Conservation (phyloP, 2,797 vertebrate genomes). For the Alcedo atthis region DNA sequence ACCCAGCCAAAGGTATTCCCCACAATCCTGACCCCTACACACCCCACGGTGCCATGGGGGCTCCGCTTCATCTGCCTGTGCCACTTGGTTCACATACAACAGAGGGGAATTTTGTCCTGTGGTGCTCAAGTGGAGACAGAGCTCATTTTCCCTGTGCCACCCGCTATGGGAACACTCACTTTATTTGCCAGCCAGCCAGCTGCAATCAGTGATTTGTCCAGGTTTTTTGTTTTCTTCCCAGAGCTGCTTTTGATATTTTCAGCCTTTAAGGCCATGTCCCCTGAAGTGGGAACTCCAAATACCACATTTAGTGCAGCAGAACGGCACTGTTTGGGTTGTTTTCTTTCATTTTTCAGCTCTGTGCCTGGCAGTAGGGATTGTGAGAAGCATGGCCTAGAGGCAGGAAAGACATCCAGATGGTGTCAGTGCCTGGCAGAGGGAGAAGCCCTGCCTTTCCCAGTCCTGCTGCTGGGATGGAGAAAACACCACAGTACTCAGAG, state of each 20-base stretch:
- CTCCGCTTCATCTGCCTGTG: accelerated
- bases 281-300: background rate
- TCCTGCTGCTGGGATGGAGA: background rate
- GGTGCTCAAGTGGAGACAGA: accelerated
- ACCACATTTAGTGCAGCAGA: background rate
- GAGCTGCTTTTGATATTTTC: background rate
- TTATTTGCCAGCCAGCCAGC: background rate
- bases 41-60: accelerated
- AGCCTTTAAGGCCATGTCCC: background rate
- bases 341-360: background rate
- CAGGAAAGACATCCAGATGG: background rate
- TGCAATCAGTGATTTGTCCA: background rate
- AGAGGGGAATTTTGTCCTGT: background rate
- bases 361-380: background rate
- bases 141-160: background rate
- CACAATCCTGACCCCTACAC: background rate
- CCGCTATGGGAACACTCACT: background rate
- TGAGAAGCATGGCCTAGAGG: background rate
- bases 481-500: background rate
- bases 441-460: background rate
- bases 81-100: accelerated
- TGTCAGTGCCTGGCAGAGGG: background rate
- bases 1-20: background rate
- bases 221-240: background rate
- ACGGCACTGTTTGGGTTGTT: accelerated